A percentile compares a stretch with the other conserved stretches of the same genome.
Evolutionary conservation across 2,888 invertebrate genomes (phyloP).

Genomic region (Agonopterix subpropinquella): DNA sequence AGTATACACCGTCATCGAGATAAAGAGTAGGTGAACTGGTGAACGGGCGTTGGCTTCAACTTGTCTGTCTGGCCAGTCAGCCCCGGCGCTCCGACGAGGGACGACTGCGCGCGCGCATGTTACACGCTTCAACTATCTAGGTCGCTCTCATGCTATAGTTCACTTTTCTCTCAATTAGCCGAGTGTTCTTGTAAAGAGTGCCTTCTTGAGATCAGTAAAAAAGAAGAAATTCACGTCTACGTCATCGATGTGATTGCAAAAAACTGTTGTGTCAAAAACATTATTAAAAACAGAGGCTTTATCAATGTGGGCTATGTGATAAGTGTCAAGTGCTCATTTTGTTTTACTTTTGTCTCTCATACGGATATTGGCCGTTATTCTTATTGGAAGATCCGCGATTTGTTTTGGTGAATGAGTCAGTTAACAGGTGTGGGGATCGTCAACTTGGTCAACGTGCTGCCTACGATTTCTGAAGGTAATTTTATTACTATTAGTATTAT

Average conservation of each 20-base stretch:
- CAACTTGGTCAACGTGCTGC: slow-evolving; percentile 71
- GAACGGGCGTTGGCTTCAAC: slow-evolving; percentile 67
- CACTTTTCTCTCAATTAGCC: slow-evolving; percentile 47
- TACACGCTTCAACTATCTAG: slow-evolving; percentile 32
- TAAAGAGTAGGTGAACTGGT: slow-evolving; percentile 69
- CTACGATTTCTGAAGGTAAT: slow-evolving; percentile 71
- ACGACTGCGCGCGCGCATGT: slow-evolving; percentile 58
- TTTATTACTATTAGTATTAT: background rate
- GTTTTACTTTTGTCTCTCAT: slow-evolving; percentile 35
- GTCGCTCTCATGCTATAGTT: slow-evolving; percentile 56
- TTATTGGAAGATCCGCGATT: slow-evolving; percentile 44
- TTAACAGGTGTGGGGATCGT: slow-evolving; percentile 71
- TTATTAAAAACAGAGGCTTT: slow-evolving; percentile 30
- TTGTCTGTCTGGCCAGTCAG: slow-evolving; percentile 55
- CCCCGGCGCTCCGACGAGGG: slow-evolving; percentile 50
- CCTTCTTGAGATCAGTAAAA: slow-evolving; percentile 38
- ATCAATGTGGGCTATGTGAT: slow-evolving; percentile 66
- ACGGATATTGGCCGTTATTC: slow-evolving; percentile 29
- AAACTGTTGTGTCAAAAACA: slow-evolving; percentile 43
- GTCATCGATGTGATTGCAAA: slow-evolving; percentile 27
- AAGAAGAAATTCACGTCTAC: background rate
- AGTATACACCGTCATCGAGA: slow-evolving; percentile 45
- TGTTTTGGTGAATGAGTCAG: slow-evolving; percentile 73
- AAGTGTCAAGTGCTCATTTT: slow-evolving; percentile 53
- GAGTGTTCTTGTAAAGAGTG: slow-evolving; percentile 34